These are phyloP conservation scores for Trichopria drosophilae DNA, from an alignment of 2,888 invertebrate genomes.

Conservation along the genomic window DNA sequence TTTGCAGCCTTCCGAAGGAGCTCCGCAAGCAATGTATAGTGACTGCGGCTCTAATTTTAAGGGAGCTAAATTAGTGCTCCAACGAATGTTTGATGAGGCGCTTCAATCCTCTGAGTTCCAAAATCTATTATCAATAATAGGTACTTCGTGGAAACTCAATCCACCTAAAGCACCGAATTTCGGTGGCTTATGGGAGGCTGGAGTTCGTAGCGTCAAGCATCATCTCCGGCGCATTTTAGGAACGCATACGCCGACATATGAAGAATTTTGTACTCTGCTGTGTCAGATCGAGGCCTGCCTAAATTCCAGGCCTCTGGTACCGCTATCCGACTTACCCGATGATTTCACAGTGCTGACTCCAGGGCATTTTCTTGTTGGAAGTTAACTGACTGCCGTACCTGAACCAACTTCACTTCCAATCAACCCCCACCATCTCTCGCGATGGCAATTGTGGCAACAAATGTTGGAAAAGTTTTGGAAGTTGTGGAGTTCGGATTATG, in stretches of 20 bases:
- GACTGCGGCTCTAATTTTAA: background rate
- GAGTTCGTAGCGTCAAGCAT: background rate
- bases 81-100: too few relatives aligned
- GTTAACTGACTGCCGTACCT: background rate
- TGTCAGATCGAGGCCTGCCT: conserved; percentile 5
- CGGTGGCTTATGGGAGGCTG: conserved; percentile 8
- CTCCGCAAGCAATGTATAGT: background rate
- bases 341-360: background rate
- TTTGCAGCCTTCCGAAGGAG: background rate
- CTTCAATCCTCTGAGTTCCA: too few relatives aligned
- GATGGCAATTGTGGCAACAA: background rate
- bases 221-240: background rate
- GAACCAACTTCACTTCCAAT: background rate
- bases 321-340: background rate
- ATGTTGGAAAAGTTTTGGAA: conserved; percentile 4
- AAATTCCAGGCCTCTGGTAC: conserved; percentile 2
- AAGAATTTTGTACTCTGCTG: conserved; percentile 2
- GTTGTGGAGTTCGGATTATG: conserved; percentile 1
- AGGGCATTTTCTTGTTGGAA: conserved; percentile 6
- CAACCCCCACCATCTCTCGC: background rate
- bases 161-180: conserved; percentile 5
- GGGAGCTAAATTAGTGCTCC: background rate
- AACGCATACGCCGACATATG: background rate
- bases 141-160: too few relatives aligned
- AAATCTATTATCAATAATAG: too few relatives aligned